Conservation (phyloP, 2,113 vertebrate genomes). For the Sterrhoptilus dennistouni region DNA sequence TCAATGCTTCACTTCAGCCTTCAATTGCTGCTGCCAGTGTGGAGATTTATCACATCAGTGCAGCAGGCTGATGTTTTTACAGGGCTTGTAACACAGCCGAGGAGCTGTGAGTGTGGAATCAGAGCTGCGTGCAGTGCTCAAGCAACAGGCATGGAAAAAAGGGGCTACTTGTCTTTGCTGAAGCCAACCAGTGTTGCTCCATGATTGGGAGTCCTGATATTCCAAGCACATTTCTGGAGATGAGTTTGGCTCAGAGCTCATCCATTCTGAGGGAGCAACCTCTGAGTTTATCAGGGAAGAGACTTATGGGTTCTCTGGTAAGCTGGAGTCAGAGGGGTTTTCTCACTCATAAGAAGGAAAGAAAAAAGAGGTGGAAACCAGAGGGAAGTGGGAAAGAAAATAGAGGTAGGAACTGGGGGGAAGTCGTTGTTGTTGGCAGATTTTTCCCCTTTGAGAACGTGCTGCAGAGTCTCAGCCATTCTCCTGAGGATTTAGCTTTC, state of each 20-base stretch:
- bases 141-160: background rate
- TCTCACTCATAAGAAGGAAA: background rate
- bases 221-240: background rate
- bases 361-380: background rate
- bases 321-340: background rate
- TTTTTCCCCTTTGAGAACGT: background rate
- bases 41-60: constrained; percentile 12
- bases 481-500: background rate
- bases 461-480: background rate
- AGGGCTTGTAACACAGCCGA: background rate
- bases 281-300: background rate
- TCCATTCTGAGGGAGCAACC: background rate
- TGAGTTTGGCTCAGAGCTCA: background rate
- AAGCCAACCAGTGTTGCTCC: background rate
- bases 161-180: background rate
- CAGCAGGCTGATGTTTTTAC: constrained; percentile 40
- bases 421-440: fast-evolving
- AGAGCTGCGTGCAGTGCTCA: background rate
- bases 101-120: background rate
- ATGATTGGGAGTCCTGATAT: background rate
- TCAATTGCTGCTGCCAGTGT: background rate
- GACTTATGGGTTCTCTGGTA: background rate
- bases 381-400: background rate
- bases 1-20: background rate
- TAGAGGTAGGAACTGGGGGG: background rate